A percentile compares a stretch with the other conserved stretches of the same genome.
phyloP scores from a whole-genome alignment of 2,797 vertebrate species.

The Mormyrus hasselquistii region DNA sequence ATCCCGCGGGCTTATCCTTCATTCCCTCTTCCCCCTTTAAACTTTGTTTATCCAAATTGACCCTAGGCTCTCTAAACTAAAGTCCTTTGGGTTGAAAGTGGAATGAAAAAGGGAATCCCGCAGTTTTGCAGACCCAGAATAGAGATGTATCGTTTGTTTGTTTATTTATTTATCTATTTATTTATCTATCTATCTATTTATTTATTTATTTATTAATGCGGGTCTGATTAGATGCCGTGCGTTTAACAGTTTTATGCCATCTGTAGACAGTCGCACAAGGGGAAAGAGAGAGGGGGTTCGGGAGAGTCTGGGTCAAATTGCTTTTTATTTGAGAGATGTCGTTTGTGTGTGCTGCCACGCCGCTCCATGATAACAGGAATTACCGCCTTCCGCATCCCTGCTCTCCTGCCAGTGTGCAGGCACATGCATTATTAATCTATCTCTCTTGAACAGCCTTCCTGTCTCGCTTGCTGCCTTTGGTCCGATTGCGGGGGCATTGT shows the following conservation, averaged over 20 bases:
- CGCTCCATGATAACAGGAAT: constrained; percentile 15
- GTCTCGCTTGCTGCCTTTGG: constrained; percentile 28
- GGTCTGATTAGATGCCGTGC: background rate
- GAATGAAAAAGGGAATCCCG: background rate
- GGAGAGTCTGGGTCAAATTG: constrained; percentile 7
- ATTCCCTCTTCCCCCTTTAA: background rate
- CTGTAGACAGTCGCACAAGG: background rate
- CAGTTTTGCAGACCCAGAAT: background rate
- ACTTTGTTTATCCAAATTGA: constrained; percentile 4
- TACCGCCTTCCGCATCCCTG: background rate
- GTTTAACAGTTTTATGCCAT: background rate
- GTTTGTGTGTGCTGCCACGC: constrained; percentile 7
- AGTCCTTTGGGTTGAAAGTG: background rate
- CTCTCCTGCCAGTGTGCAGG: constrained; percentile 24
- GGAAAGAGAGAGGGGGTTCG: background rate
- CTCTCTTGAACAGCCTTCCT: constrained; percentile 29
- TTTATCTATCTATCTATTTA: background rate
- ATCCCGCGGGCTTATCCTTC: background rate
- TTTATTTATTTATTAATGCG: background rate
- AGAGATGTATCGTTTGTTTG: background rate
- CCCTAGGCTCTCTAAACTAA: background rate
- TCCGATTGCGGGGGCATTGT: constrained; percentile 19
- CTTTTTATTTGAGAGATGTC: constrained; percentile 13
- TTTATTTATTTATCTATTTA: background rate
- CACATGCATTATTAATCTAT: constrained; percentile 44